These are phyloP conservation scores for Nymphalis polychloros DNA, from an alignment of 2,888 invertebrate species.

Conservation along the genomic window DNA sequence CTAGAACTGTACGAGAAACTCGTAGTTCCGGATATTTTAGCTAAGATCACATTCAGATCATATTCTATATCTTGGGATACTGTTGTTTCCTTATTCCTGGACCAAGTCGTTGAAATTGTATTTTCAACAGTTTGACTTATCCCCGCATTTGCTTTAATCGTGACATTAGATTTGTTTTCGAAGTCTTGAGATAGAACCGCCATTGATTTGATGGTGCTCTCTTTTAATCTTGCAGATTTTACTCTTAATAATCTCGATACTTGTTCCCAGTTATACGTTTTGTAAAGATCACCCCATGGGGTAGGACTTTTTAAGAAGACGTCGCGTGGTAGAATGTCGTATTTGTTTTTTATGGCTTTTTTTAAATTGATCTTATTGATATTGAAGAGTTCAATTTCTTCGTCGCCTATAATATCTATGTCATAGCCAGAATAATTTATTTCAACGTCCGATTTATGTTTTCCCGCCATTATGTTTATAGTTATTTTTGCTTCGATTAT, in stretches of 20 bases:
- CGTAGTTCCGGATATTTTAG: constrained; percentile 55
- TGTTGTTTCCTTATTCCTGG: constrained; percentile 51
- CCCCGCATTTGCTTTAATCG: constrained; percentile 66
- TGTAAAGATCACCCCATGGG: constrained; percentile 69
- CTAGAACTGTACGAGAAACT: constrained; percentile 56
- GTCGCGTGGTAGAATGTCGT: constrained; percentile 51
- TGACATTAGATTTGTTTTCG: constrained; percentile 56
- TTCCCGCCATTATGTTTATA: constrained; percentile 48
- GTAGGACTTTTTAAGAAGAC: constrained; percentile 64
- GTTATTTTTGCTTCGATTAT: constrained; percentile 51
- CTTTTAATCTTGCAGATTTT: constrained; percentile 47
- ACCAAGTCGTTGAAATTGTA: constrained; percentile 60
- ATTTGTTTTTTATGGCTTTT: constrained; percentile 51
- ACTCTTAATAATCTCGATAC: constrained; percentile 51
- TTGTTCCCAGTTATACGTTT: constrained; percentile 61
- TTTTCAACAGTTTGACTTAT: constrained; percentile 65
- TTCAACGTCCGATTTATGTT: constrained; percentile 42
- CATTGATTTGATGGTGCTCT: constrained; percentile 50
- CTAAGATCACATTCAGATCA: constrained; percentile 58
- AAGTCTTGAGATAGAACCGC: constrained; percentile 60
- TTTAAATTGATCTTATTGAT: constrained; percentile 48
- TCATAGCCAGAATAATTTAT: constrained; percentile 54
- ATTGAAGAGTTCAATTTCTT: constrained; percentile 56
- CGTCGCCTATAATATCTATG: constrained; percentile 47
- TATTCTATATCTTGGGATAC: constrained; percentile 62